Evolutionary conservation across 1,140 invertebrate genomes (phyloP).

Genomic region (Aleiodes sp.): DNA sequence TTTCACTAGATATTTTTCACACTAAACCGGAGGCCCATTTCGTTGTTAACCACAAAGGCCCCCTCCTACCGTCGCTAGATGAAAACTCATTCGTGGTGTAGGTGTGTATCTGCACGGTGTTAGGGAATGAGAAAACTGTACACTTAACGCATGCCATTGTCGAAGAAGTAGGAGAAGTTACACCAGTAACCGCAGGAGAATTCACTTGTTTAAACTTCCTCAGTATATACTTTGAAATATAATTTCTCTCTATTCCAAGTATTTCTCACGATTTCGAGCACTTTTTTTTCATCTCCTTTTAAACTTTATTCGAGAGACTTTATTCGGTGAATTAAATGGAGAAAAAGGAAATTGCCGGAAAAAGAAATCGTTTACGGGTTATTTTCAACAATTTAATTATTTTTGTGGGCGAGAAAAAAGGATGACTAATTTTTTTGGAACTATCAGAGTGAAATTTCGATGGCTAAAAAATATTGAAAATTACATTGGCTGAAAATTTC

Average conservation of each 20-base stretch:
- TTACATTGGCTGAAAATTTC: too few relatives aligned
- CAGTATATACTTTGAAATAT: neutral
- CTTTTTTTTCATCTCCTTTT: slow-evolving; percentile 11
- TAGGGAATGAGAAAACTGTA: slow-evolving; percentile 12
- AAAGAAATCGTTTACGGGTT: too few relatives aligned
- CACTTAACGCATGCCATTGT: slow-evolving; percentile 9
- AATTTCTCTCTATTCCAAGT: neutral
- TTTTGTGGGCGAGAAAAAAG: too few relatives aligned
- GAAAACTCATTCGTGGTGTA: neutral
- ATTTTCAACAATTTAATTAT: too few relatives aligned
- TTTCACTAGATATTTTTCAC: slow-evolving; percentile 13
- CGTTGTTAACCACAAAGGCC: neutral
- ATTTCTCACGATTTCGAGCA: neutral
- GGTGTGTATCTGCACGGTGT: neutral
- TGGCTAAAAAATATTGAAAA: too few relatives aligned
- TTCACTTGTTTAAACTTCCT: neutral
- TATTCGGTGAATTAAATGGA: too few relatives aligned
- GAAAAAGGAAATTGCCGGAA: too few relatives aligned
- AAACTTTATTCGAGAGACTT: too few relatives aligned
- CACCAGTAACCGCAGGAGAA: slow-evolving; percentile 2
- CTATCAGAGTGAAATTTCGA: too few relatives aligned
- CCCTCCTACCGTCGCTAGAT: neutral
- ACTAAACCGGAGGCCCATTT: slow-evolving; percentile 14
- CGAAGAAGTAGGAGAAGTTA: neutral
- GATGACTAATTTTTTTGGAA: too few relatives aligned